Percentiles rank a stretch among this genome's conserved stretches.
phyloP scores from a whole-genome alignment of 2,797 vertebrate species.

The Saguinus oedipus region DNA sequence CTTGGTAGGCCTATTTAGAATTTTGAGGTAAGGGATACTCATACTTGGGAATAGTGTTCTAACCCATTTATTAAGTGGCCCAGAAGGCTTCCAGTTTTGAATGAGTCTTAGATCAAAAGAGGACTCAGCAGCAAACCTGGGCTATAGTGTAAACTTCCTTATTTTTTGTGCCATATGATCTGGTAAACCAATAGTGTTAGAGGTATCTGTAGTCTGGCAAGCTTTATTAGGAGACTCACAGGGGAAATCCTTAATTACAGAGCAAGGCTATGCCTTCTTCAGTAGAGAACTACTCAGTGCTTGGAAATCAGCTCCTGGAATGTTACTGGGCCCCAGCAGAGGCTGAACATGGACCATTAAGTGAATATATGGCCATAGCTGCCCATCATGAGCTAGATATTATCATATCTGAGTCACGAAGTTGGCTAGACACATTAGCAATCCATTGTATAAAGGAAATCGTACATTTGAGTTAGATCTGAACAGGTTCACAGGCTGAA shows the following conservation, averaged over 20 bases:
- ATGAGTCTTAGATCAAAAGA: constrained; percentile 6
- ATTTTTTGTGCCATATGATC: not conserved
- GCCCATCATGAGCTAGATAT: not conserved
- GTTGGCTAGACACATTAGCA: not conserved
- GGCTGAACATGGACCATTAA: not conserved
- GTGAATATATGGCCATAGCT: not conserved
- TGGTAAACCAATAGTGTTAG: not conserved
- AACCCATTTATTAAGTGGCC: not conserved
- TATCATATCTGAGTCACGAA: not conserved
- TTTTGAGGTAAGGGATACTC: not conserved
- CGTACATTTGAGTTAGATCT: not conserved
- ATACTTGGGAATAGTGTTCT: not conserved
- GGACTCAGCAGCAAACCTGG: not conserved
- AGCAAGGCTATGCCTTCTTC: not conserved
- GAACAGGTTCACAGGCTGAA: not conserved
- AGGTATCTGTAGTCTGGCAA: not conserved
- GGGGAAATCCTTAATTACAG: not conserved
- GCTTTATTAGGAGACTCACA: not conserved
- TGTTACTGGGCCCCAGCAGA: not conserved
- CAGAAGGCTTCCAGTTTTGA: not conserved
- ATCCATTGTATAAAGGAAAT: not conserved
- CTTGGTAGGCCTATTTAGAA: not conserved
- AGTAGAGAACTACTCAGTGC: not conserved
- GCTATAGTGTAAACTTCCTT: not conserved
- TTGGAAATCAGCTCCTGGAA: not conserved